Percentiles rank a stretch among this genome's conserved stretches.
These are phyloP conservation scores for Tor tambroides DNA, from an alignment of 2,113 vertebrate species.

Conservation along the genomic window DNA sequence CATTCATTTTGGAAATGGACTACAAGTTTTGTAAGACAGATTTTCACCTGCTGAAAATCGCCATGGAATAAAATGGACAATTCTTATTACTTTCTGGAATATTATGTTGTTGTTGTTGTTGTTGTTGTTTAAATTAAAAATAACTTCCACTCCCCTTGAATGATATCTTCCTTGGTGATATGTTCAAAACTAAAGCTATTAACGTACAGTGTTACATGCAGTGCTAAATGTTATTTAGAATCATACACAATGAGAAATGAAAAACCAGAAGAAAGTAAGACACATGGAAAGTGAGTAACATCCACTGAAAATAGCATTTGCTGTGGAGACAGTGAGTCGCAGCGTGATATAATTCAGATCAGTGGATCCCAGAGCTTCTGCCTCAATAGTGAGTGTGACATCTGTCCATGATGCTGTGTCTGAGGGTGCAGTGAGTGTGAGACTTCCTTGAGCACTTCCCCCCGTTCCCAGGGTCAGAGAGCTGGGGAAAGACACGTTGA, in stretches of 20 bases:
- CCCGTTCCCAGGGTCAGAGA: conserved; percentile 54
- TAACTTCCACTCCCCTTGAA: too few species aligned
- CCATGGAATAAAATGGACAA: too few species aligned
- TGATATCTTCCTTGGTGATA: too few species aligned
- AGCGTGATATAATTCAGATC: conserved; percentile 69
- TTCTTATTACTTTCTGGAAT: too few species aligned
- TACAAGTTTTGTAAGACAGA: neutral
- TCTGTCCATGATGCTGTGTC: conserved; percentile 66
- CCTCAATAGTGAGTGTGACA: conserved; percentile 70
- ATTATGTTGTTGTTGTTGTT: too few species aligned
- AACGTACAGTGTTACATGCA: neutral
- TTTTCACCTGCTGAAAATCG: neutral
- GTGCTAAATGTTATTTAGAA: neutral
- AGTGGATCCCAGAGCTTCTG: conserved; percentile 26
- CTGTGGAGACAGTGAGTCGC: conserved; percentile 56
- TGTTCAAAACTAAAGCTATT: neutral
- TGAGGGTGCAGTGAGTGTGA: conserved; percentile 58
- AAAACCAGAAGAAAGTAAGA: neutral
- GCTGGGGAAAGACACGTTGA: conserved; percentile 48
- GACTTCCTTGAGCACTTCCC: conserved; percentile 55
- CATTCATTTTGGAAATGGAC: neutral
- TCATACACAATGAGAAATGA: neutral
- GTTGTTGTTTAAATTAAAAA: too few species aligned
- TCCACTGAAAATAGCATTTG: neutral
- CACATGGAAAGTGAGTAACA: neutral